These are phyloP conservation scores for Hoplostethus mediterraneus DNA, from an alignment of 2,797 vertebrate genomes.

Conservation along the genomic window DNA sequence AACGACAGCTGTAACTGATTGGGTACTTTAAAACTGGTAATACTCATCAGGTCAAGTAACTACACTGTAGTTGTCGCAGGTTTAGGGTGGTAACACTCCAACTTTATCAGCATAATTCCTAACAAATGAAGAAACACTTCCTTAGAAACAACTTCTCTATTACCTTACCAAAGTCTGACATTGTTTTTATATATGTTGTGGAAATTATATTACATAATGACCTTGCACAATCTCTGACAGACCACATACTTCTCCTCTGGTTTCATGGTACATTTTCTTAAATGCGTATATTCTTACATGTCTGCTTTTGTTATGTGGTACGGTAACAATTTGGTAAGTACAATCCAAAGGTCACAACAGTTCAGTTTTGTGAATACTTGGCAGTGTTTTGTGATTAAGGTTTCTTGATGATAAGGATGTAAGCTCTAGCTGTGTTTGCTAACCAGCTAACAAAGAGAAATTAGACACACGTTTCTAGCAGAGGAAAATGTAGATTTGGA, in stretches of 20 bases:
- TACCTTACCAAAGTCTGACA: neutral
- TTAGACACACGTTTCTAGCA: no score
- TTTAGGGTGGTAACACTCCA: neutral
- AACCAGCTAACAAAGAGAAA: neutral
- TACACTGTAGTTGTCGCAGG: neutral
- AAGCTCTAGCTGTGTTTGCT: slow-evolving; percentile 11
- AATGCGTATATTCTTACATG: slow-evolving; percentile 48
- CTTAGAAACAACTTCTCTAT: neutral
- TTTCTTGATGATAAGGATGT: slow-evolving; percentile 12
- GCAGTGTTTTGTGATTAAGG: no score
- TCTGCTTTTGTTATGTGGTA: neutral
- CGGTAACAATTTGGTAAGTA: slow-evolving; percentile 25
- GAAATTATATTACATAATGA: no score
- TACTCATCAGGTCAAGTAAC: no score
- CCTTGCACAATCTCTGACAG: neutral
- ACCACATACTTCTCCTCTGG: neutral
- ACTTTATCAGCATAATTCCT: neutral
- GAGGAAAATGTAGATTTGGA: slow-evolving; percentile 14
- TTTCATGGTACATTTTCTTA: neutral
- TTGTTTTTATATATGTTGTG: neutral
- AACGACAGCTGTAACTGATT: no score
- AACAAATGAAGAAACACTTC: no score
- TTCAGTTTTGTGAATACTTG: slow-evolving; percentile 12
- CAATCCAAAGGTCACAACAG: slow-evolving; percentile 26
- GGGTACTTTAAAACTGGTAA: neutral